Base-by-base conservation (phyloP, 2,888 invertebrate species). In the Tetrapedia diversipes region DNA sequence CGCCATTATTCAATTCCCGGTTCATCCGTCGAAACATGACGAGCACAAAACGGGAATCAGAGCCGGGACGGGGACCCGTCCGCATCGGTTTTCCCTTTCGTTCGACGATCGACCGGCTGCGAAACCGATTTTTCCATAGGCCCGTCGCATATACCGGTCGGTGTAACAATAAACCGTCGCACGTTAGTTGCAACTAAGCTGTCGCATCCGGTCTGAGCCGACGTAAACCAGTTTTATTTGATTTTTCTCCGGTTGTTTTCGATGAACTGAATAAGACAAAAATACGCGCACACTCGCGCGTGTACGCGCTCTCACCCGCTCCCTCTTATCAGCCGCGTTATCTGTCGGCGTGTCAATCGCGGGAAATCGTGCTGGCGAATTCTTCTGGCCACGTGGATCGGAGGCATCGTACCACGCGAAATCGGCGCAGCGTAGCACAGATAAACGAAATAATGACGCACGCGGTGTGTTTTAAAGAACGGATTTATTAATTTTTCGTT, bases 221-320 rank as follows among this genome's bases (percentile, higher is more conserved):
- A 81, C 49, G 65, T 29, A 70, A 82, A 80, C 83, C 83, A 81
- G 80, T 82, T 79, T 76, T 49, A 66, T 68, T 75, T 27, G 67
- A 82, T 83, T 79, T 80, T 82, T 82, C 70, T 27, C 51, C 66
- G 54, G 57, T 68, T 54, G 54, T 78, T 82, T 78, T 75, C 72
- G 57, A 77, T 75, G 51, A 61, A 78, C 64, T 54, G 71, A 59
- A 45, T 61, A 69, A 47, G 69, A 77, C 49, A 24, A 69, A 75
- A 77, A 75, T 75, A 75, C 51, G 2, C 8, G 16, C 41, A 27
- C 19, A 32, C 19, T 6, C 6, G 7, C 29, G 57, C n/a, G 24
- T 37, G 56, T 8, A 19, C 19, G 22, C 14, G 32, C 37, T 29
- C n/a, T 54, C 24, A 29, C n/a, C 16, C 54, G 59, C 39, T 41